Base-by-base conservation (phyloP, 2,113 vertebrate genomes). In the Cyanoderma ruficeps region DNA sequence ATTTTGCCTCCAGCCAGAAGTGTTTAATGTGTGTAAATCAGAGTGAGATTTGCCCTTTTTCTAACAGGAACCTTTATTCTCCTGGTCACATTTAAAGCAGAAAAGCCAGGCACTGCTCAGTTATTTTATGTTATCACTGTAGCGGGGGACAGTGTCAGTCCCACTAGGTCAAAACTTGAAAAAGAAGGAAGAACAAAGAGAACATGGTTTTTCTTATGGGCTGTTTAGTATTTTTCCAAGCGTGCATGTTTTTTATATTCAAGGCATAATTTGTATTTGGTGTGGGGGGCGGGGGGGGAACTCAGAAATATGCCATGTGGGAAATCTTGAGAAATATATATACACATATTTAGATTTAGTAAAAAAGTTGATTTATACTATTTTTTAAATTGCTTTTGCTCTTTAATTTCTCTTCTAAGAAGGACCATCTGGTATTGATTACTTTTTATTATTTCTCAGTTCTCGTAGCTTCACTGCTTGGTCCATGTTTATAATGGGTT, bases 381-480 rank as follows among this genome's bases (percentile, higher is more conserved):
- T 96, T 97, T 97, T 60, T 93, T 57, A 96, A 89, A 93, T 80
- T 95, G 83, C 59, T 94, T 95, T 97, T 97, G 47, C 69, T 78
- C 96, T 93, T 88, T 72, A 79, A 93, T 97, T 96, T 97, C 82
- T 95, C 78, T 95, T 94, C 91, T 81, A 90, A 98, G 76, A 90
- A 67, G 27, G 59, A 20, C 92, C 97, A 96, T 97, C 95, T 97
- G 97, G 97, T 87, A 82, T 90, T 94, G 94, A 97, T 97, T 95
- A 71, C 68, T 78, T 84, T 89, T 96, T 97, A 96, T 97, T 97
- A 96, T 95, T 97, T 96, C 87, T 97, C 80, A 90, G 59, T 92
- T 95, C 87, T 96, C 1, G 0, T 60, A 94, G 83, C 61, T 63
- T 93, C 92, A 72, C 61, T 83, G 49, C 33, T 50, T 46, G 56